Percentiles rank a stretch among this genome's conserved stretches.
Evolutionary conservation across 2,888 invertebrate genomes (phyloP).

Genomic region (Liodrosophila aerea): DNA sequence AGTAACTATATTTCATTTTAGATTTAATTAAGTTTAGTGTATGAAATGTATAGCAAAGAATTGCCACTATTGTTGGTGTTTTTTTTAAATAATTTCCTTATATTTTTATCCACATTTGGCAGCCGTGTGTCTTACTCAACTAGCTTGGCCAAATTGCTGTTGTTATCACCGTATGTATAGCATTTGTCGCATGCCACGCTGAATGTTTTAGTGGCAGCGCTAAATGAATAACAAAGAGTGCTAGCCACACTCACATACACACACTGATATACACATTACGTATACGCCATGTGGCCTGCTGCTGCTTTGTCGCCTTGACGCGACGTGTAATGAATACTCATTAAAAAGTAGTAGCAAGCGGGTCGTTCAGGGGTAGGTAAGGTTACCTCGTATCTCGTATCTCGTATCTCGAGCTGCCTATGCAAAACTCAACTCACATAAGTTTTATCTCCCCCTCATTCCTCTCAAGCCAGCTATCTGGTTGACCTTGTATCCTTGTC

Average conservation of each 20-base stretch:
- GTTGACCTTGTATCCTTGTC: constrained; percentile 39
- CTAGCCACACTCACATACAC: constrained; percentile 6
- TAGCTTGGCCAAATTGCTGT: not conserved
- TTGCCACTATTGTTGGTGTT: constrained; percentile 4
- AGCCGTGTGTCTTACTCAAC: not conserved
- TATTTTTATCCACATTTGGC: no score
- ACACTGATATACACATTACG: constrained; percentile 7
- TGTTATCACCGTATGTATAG: constrained; percentile 55
- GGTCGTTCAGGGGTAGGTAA: constrained; percentile 18
- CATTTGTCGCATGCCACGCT: constrained; percentile 40
- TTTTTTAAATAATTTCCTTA: no score
- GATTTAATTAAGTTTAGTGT: no score
- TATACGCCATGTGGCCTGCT: constrained; percentile 24
- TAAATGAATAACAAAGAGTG: constrained; percentile 49
- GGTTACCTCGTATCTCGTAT: constrained; percentile 1
- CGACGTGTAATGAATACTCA: constrained; percentile 61
- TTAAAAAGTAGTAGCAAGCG: constrained; percentile 50
- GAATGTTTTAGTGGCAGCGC: constrained; percentile 26
- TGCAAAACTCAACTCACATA: constrained; percentile 31
- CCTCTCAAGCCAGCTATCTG: not conserved
- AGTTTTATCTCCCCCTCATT: constrained; percentile 11
- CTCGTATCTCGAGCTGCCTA: constrained; percentile 14
- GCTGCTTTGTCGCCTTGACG: constrained; percentile 37
- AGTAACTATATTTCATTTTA: no score
- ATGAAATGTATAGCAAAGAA: no score